Conservation (phyloP, 2,797 vertebrate genomes). For the Anableps anableps region DNA sequence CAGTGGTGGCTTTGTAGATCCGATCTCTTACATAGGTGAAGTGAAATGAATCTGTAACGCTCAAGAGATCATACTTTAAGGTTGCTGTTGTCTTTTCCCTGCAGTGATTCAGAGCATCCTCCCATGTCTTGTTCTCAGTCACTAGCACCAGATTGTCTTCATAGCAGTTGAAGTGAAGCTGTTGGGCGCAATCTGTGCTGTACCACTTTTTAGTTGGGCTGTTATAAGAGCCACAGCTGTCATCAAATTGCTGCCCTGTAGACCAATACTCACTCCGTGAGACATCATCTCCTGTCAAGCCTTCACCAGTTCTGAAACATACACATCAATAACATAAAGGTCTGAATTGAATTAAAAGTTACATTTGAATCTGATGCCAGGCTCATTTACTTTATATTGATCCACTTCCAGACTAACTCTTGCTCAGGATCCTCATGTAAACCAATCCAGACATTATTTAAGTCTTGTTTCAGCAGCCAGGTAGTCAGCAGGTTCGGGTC, state of each 20-base stretch:
- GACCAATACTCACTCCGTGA: not conserved
- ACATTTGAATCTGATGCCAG: not conserved
- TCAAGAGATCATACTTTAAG: conserved; percentile 29
- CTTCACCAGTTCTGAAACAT: conserved; percentile 43
- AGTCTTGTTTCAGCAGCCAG: accelerated
- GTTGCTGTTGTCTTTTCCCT: not conserved
- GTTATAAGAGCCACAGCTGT: conserved; percentile 32
- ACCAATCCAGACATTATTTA: not conserved
- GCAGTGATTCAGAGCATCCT: conserved; percentile 50
- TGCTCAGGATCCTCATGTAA: conserved; percentile 9
- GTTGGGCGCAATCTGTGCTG: accelerated
- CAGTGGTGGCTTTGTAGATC: conserved; percentile 25
- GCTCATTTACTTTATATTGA: conserved; percentile 1
- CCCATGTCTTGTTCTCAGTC: conserved; percentile 59
- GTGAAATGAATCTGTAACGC: not conserved
- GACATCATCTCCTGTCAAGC: not conserved
- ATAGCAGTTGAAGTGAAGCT: not conserved
- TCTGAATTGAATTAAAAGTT: not conserved
- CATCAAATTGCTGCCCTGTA: not conserved
- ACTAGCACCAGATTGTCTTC: conserved; percentile 47
- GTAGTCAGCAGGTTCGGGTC: accelerated
- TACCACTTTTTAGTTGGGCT: accelerated
- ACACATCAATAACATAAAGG: not conserved
- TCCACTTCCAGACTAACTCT: conserved; percentile 1
- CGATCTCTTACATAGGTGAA: conserved; percentile 23